These are phyloP conservation scores for Latheticus oryzae DNA, from an alignment of 2,888 invertebrate genomes.

Conservation along the genomic window DNA sequence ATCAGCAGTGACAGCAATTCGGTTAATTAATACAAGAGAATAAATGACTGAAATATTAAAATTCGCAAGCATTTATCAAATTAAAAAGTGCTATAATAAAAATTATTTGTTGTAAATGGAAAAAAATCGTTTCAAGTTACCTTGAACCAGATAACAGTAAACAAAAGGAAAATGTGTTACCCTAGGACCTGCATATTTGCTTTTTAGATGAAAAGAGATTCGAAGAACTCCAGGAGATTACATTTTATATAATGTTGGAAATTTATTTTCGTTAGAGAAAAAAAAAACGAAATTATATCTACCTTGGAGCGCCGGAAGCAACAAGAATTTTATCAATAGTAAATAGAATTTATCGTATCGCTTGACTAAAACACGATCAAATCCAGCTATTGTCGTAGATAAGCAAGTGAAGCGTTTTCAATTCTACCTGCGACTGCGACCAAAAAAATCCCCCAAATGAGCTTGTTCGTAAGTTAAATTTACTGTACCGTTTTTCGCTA, in stretches of 20 bases:
- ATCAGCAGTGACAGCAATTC: conserved; percentile 8
- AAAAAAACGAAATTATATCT: neutral
- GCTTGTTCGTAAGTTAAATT: conserved; percentile 41
- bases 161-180: too few species aligned
- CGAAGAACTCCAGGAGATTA: conserved; percentile 10
- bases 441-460: conserved; percentile 25
- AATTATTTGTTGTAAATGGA: too few species aligned
- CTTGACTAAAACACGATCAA: conserved; percentile 20
- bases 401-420: conserved; percentile 33
- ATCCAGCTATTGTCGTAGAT: conserved; percentile 26
- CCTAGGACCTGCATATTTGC: neutral
- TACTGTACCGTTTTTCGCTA: conserved; percentile 36
- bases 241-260: conserved; percentile 9
- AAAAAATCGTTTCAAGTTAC: too few species aligned
- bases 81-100: too few species aligned
- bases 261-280: conserved; percentile 14
- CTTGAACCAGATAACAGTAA: too few species aligned
- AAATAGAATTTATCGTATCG: conserved; percentile 28
- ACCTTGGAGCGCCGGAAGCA: conserved; percentile 12
- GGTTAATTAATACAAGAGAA: too few species aligned
- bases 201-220: neutral
- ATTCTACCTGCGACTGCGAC: conserved; percentile 28
- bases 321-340: conserved; percentile 28
- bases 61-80: too few species aligned
- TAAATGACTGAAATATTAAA: too few species aligned